Percentiles rank a stretch among this genome's conserved stretches.
These are phyloP conservation scores for Megalonaias nervosa DNA, from an alignment of 1,140 invertebrate species.

Conservation along the genomic window DNA sequence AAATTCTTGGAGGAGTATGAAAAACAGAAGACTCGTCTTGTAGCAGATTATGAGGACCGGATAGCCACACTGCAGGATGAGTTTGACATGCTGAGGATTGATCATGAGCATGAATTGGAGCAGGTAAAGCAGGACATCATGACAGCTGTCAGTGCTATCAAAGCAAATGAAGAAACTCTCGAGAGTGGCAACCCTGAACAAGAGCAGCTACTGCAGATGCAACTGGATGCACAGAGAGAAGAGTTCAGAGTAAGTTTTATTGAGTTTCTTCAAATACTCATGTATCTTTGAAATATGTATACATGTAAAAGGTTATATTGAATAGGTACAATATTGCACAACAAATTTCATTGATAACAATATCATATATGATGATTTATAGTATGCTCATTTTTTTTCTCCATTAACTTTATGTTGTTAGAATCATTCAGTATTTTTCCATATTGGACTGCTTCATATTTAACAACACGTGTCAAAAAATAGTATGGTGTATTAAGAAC, in stretches of 20 bases:
- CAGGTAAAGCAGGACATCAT: conserved; percentile 63
- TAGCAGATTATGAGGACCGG: conserved; percentile 55
- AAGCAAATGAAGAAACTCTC: conserved; percentile 59
- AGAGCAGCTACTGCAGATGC: conserved; percentile 48
- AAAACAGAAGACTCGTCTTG: conserved; percentile 47
- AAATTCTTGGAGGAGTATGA: conserved; percentile 56
- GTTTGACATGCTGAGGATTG: conserved; percentile 47
- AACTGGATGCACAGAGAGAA: conserved; percentile 51
- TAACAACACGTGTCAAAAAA: too few relatives aligned
- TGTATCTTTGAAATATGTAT: too few relatives aligned
- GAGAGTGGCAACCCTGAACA: conserved; percentile 51
- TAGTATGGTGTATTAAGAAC: too few relatives aligned
- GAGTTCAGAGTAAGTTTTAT: conserved; percentile 43
- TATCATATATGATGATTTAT: too few relatives aligned
- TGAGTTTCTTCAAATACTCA: not conserved
- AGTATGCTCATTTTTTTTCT: too few relatives aligned
- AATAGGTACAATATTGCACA: too few relatives aligned
- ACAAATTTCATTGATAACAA: too few relatives aligned
- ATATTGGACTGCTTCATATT: too few relatives aligned
- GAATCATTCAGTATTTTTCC: too few relatives aligned
- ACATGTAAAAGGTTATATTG: too few relatives aligned
- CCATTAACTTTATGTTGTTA: too few relatives aligned
- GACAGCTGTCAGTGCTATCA: conserved; percentile 64
- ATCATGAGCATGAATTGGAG: conserved; percentile 65
- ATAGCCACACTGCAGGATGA: conserved; percentile 57